Evolutionary conservation across 2,113 vertebrate species (phyloP).

Genomic region (Felis chaus): DNA sequence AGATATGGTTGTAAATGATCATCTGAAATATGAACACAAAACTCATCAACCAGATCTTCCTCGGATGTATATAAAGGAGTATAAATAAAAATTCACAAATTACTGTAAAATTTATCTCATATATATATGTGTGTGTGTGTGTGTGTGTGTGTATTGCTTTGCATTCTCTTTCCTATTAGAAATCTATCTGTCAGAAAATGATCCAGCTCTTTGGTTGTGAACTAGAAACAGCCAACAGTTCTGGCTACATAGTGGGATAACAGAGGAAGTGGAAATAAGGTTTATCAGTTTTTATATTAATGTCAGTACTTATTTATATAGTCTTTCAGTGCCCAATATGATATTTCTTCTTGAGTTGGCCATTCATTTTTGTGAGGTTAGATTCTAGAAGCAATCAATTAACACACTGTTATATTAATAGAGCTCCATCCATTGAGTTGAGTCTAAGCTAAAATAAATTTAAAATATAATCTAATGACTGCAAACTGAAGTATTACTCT

Average conservation of each 20-base stretch:
- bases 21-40: constrained; percentile 62
- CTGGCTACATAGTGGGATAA: background rate
- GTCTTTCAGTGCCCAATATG: constrained; percentile 24
- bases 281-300: background rate
- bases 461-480: background rate
- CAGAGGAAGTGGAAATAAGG: background rate
- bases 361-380: constrained; percentile 60
- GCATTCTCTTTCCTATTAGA: constrained; percentile 80
- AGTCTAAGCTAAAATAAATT: background rate
- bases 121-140: constrained; percentile 76
- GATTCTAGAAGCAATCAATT: constrained; percentile 66
- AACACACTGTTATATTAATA: constrained; percentile 2
- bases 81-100: constrained; percentile 87
- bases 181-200: constrained; percentile 81
- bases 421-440: background rate
- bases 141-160: constrained; percentile 77
- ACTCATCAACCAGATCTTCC: constrained; percentile 80
- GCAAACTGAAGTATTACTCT: background rate
- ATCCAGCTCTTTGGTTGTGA: constrained; percentile 75
- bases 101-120: constrained; percentile 83
- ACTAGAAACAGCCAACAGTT: constrained; percentile 5
- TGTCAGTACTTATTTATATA: constrained; percentile 48
- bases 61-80: constrained; percentile 85
- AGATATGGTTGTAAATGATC: constrained; percentile 27
- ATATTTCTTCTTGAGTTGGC: constrained; percentile 36